Evolutionary conservation across 2,113 vertebrate genomes (phyloP).

Genomic region (Psettodes erumei): DNA sequence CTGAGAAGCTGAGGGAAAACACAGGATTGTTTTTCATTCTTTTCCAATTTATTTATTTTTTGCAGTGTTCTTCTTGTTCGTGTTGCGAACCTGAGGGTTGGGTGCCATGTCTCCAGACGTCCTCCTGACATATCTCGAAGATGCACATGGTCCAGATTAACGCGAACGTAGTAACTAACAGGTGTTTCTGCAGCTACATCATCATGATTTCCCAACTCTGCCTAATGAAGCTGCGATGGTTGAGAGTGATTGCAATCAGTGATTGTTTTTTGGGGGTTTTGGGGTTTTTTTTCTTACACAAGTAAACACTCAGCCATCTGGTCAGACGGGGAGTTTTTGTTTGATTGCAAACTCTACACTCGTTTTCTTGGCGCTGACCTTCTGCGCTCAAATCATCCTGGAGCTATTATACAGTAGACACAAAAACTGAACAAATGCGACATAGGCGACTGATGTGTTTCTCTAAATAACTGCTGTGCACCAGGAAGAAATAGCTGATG

Average conservation of each 20-base stretch:
- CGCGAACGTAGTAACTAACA: slow-evolving; percentile 68
- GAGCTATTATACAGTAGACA: slow-evolving; percentile 23
- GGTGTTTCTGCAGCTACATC: slow-evolving; percentile 61
- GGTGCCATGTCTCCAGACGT: slow-evolving; percentile 35
- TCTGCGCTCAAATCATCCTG: slow-evolving; percentile 17
- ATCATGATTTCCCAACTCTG: slow-evolving; percentile 53
- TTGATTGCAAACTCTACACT: slow-evolving; percentile 63
- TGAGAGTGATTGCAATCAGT: slow-evolving; percentile 79
- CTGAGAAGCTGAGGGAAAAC: slow-evolving; percentile 12
- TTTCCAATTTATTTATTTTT: not conserved
- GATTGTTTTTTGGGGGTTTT: slow-evolving; percentile 46
- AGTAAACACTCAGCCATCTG: slow-evolving; percentile 80
- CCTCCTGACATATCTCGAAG: slow-evolving; percentile 23
- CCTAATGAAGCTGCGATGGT: slow-evolving; percentile 70
- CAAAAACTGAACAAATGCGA: not conserved
- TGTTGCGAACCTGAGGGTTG: slow-evolving; percentile 52
- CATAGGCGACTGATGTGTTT: slow-evolving; percentile 1
- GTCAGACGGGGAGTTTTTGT: slow-evolving; percentile 61
- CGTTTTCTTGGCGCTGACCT: slow-evolving; percentile 43
- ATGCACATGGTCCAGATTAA: slow-evolving; percentile 56
- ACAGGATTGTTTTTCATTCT: not conserved
- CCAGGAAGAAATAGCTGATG: slow-evolving; percentile 29
- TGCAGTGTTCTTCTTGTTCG: not conserved
- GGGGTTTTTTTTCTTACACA: slow-evolving; percentile 38
- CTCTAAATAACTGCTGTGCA: slow-evolving; percentile 7